Evolutionary conservation across 2,797 vertebrate genomes (phyloP).

Genomic region (Pipistrellus kuhlii): DNA sequence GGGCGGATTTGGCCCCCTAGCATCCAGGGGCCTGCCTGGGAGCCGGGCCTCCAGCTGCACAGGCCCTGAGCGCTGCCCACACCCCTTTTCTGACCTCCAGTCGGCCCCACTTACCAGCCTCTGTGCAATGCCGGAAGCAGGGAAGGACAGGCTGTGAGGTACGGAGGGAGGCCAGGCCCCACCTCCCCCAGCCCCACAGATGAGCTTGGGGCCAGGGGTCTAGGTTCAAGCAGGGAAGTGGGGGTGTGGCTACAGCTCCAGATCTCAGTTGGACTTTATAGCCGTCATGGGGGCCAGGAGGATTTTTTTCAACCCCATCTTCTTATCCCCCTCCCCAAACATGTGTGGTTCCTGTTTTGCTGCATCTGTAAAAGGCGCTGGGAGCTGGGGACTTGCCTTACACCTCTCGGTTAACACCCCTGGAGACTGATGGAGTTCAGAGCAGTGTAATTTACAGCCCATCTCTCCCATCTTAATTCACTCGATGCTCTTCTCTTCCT

Average conservation of each 20-base stretch:
- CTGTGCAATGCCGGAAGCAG: slow-evolving; percentile 85
- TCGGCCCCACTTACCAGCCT: slow-evolving; percentile 83
- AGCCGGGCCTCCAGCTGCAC: slow-evolving; percentile 85
- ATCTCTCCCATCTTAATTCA: slow-evolving; percentile 87
- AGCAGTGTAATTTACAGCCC: slow-evolving; percentile 88
- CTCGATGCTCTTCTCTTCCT: slow-evolving; percentile 86
- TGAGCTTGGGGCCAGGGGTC: slow-evolving; percentile 80
- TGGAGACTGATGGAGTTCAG: slow-evolving; percentile 88
- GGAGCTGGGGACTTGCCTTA: slow-evolving; percentile 89
- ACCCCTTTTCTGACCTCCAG: slow-evolving; percentile 87
- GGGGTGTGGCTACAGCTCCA: slow-evolving; percentile 69
- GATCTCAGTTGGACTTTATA: slow-evolving; percentile 79
- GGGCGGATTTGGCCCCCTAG: slow-evolving; percentile 40
- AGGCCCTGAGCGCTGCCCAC: slow-evolving; percentile 84
- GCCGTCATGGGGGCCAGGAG: slow-evolving; percentile 69
- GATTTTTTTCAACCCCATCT: slow-evolving; percentile 79
- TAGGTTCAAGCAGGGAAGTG: slow-evolving; percentile 81
- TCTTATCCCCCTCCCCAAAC: slow-evolving; percentile 86
- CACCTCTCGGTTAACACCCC: slow-evolving; percentile 88
- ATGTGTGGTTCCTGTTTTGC: slow-evolving; percentile 89
- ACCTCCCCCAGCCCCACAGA: slow-evolving; percentile 75
- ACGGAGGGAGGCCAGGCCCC: slow-evolving; percentile 82
- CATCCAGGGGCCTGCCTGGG: slow-evolving; percentile 64
- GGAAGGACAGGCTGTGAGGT: slow-evolving; percentile 79
- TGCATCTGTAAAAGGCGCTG: slow-evolving; percentile 86